A percentile compares a stretch with the other conserved stretches of the same genome.
These are phyloP conservation scores for Pammene fasciana DNA, from an alignment of 2,888 invertebrate species.

Conservation along the genomic window DNA sequence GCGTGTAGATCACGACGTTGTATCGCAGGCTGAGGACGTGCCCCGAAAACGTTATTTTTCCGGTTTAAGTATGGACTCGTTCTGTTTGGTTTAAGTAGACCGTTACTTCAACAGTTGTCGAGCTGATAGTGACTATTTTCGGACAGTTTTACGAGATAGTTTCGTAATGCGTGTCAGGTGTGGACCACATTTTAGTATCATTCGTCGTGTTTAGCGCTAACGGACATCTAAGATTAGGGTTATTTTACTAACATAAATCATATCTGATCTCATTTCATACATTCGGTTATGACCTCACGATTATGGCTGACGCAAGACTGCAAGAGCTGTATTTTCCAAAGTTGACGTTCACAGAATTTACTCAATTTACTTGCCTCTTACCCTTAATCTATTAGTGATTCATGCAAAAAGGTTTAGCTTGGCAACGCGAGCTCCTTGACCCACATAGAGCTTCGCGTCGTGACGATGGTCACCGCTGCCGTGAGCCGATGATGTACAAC, in stretches of 20 bases:
- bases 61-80: slow-evolving; percentile 70
- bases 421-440: slow-evolving; percentile 74
- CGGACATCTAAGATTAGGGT: slow-evolving; percentile 4
- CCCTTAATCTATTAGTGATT: slow-evolving; percentile 58
- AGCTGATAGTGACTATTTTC: slow-evolving; percentile 38
- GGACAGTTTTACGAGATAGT: slow-evolving; percentile 20
- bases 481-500: slow-evolving; percentile 69
- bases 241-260: neutral
- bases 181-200: slow-evolving; percentile 9
- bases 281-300: slow-evolving; percentile 3
- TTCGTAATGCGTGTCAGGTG: slow-evolving; percentile 23
- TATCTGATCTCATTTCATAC: slow-evolving; percentile 1
- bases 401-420: slow-evolving; percentile 64
- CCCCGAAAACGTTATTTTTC: slow-evolving; percentile 78
- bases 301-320: slow-evolving; percentile 2
- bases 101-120: slow-evolving; percentile 64
- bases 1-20: slow-evolving; percentile 56
- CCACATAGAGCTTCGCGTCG: slow-evolving; percentile 62
- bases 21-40: slow-evolving; percentile 57
- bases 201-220: slow-evolving; percentile 12
- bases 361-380: slow-evolving; percentile 49
- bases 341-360: slow-evolving; percentile 29
- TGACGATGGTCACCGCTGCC: slow-evolving; percentile 67
- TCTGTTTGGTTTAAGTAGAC: slow-evolving; percentile 61
- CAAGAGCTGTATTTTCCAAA: slow-evolving; percentile 27